Conservation (phyloP, 1,140 invertebrate genomes). For the Drosophila dunni region DNA sequence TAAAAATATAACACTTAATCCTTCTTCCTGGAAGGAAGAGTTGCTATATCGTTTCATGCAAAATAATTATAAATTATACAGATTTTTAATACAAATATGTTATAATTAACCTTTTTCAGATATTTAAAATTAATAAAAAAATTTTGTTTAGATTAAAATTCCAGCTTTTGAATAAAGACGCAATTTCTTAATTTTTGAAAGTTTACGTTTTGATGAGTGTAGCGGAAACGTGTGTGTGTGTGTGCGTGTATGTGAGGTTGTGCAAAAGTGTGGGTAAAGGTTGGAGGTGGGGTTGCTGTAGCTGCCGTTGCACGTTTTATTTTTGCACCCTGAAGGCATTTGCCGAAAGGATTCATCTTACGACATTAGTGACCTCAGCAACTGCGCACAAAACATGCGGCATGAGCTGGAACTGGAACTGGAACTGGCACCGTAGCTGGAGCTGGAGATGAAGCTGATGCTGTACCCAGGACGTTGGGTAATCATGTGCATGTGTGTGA, state of each 20-base stretch:
- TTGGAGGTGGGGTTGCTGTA: slow-evolving; percentile 16
- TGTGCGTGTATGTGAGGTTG: not conserved
- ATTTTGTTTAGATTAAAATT: too few species aligned
- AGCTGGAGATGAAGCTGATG: slow-evolving; percentile 7
- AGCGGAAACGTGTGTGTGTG: too few species aligned
- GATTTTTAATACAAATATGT: too few species aligned
- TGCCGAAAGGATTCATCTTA: slow-evolving; percentile 84
- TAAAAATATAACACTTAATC: too few species aligned
- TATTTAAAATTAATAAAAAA: too few species aligned
- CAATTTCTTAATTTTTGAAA: too few species aligned
- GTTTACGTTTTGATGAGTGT: too few species aligned
- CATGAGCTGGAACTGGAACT: slow-evolving; percentile 12
- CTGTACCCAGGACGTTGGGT: slow-evolving; percentile 13
- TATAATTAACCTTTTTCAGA: too few species aligned
- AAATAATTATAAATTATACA: too few species aligned
- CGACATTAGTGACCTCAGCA: slow-evolving; percentile 83
- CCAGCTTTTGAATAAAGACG: too few species aligned
- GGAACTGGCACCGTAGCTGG: not conserved
- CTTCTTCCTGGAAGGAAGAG: too few species aligned
- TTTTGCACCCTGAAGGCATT: slow-evolving; percentile 83
- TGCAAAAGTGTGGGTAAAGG: not conserved
- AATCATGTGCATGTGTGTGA: slow-evolving; percentile 28
- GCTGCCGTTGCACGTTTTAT: slow-evolving; percentile 69
- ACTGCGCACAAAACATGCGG: slow-evolving; percentile 76
- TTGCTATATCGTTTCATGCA: too few species aligned